A percentile compares a stretch with the other conserved stretches of the same genome.
Evolutionary conservation across 2,113 vertebrate genomes (phyloP).

Genomic region (Archocentrus centrarchus): DNA sequence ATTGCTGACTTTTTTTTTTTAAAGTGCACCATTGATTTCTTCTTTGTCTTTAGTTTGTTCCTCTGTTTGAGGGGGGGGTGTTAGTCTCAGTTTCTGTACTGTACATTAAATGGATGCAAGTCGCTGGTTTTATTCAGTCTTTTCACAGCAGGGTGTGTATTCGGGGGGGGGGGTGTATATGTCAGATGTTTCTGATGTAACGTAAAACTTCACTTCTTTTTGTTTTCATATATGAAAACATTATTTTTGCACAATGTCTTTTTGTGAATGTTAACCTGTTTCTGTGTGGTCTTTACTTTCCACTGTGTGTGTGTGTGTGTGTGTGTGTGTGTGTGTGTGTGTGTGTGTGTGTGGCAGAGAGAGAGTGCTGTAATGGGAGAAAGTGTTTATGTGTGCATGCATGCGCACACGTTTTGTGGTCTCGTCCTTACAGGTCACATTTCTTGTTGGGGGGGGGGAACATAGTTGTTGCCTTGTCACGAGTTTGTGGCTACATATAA

Average conservation of each 20-base stretch:
- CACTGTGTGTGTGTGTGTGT: constrained; percentile 34
- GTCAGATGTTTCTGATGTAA: constrained; percentile 41
- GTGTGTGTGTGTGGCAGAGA: constrained; percentile 28
- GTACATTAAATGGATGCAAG: constrained; percentile 72
- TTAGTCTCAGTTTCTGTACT: constrained; percentile 66
- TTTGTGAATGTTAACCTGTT: constrained; percentile 74
- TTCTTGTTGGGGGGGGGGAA: constrained; percentile 19
- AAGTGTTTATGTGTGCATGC: constrained; percentile 69
- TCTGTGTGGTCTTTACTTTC: constrained; percentile 40
- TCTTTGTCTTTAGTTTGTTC: constrained; percentile 32
- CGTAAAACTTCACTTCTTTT: constrained; percentile 5
- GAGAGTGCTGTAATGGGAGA: constrained; percentile 18
- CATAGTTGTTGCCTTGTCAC: constrained; percentile 82
- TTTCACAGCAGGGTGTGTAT: constrained; percentile 75
- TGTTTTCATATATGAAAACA: constrained; percentile 71
- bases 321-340: constrained; percentile 46
- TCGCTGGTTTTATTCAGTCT: constrained; percentile 58
- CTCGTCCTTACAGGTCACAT: constrained; percentile 59
- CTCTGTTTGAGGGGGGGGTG: constrained; percentile 22
- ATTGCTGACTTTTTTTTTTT: constrained; percentile 70
- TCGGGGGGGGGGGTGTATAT: constrained; percentile 20
- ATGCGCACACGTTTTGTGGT: constrained; percentile 69
- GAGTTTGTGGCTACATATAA: constrained; percentile 73
- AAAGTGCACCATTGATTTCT: constrained; percentile 53
- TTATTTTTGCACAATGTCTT: constrained; percentile 80